phyloP scores from a whole-genome alignment of 2,888 invertebrate species.

The Hypsopygia costalis region DNA sequence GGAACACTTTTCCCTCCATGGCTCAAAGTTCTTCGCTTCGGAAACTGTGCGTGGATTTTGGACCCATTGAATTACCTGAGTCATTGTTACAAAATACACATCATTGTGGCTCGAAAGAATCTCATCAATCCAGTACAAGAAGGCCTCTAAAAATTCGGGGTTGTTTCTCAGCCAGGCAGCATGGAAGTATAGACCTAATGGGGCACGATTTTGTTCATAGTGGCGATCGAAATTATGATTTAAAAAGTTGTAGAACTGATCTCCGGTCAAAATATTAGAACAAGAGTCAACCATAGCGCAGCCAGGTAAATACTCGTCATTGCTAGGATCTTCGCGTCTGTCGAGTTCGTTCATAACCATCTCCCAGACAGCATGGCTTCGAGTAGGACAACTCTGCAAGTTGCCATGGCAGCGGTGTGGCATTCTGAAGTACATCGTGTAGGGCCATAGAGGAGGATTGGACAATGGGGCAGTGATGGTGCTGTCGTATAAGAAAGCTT shows the following conservation, averaged over 20 bases:
- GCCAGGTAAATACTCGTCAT: conserved; percentile 93
- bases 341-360: conserved; percentile 98
- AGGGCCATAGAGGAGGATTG: conserved; percentile 97
- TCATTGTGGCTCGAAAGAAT: conserved; percentile 91
- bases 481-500: conserved; percentile 96
- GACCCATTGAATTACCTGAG: conserved; percentile 98
- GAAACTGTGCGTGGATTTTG: conserved; percentile 92
- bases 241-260: conserved; percentile 96
- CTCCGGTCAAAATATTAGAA: conserved; percentile 94
- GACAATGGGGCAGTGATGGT: conserved; percentile 95
- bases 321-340: conserved; percentile 93
- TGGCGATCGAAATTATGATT: conserved; percentile 96
- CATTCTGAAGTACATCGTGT: conserved; percentile 98
- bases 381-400: conserved; percentile 93
- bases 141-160: conserved; percentile 94
- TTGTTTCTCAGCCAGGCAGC: conserved; percentile 96
- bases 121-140: conserved; percentile 96
- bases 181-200: conserved; percentile 94
- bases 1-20: conserved; percentile 96
- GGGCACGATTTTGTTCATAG: conserved; percentile 94
- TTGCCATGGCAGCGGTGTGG: conserved; percentile 96
- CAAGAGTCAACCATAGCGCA: conserved; percentile 98
- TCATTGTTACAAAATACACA: conserved; percentile 97
- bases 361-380: conserved; percentile 97
- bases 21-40: conserved; percentile 95